Evolutionary conservation across 2,797 vertebrate genomes (phyloP).

Genomic region (Onychomys arenicola): DNA sequence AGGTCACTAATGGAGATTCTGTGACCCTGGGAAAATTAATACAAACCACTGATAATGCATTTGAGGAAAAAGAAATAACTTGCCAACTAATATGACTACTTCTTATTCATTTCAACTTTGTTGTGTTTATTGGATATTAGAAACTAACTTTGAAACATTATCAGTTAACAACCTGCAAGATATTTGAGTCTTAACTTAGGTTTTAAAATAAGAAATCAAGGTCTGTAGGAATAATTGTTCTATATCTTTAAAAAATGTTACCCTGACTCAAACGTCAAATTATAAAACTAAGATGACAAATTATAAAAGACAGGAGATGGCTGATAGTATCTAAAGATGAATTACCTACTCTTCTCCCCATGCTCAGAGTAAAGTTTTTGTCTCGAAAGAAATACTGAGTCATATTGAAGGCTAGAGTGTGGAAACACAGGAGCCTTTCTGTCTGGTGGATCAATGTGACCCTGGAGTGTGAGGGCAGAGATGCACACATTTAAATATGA

Average conservation of each 20-base stretch:
- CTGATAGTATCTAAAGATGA: not conserved
- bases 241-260: not conserved
- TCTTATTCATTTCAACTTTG: conserved; percentile 18
- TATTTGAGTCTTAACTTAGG: not conserved
- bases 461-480: not conserved
- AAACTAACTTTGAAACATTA: not conserved
- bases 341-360: not conserved
- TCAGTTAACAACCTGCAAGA: not conserved
- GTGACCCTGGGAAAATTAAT: conserved; percentile 45
- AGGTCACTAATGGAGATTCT: conserved; percentile 50
- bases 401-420: rapidly evolving
- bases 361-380: not conserved
- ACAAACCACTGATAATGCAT: not conserved
- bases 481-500: not conserved
- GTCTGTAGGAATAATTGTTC: not conserved
- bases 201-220: not conserved
- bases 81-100: not conserved
- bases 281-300: not conserved
- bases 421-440: not conserved
- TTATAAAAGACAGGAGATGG: not conserved
- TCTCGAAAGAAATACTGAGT: not conserved
- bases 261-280: not conserved
- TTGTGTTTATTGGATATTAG: not conserved
- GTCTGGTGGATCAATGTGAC: not conserved
- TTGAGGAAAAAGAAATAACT: conserved; percentile 45